phyloP scores from a whole-genome alignment of 2,888 invertebrate species.

The Laspeyria flexula region DNA sequence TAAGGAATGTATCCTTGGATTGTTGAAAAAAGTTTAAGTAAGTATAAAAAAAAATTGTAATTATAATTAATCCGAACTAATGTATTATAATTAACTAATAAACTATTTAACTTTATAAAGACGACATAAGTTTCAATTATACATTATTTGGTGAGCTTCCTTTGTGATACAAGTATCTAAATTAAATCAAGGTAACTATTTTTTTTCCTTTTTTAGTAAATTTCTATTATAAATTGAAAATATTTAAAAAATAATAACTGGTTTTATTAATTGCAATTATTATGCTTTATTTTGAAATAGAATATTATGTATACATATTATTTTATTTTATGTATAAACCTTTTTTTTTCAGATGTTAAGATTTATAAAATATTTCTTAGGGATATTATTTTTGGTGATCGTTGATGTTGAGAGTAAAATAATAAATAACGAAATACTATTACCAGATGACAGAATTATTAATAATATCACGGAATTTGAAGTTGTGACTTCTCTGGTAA shows the following conservation, averaged over 20 bases:
- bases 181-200: not conserved
- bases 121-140: not conserved
- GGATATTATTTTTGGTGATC: not conserved
- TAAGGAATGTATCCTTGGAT: too few relatives aligned
- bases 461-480: not conserved
- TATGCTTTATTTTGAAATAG: too few relatives aligned
- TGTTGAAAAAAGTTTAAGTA: too few relatives aligned
- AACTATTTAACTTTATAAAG: not conserved
- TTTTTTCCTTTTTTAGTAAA: not conserved
- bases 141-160: not conserved
- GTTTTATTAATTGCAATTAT: too few relatives aligned
- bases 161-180: not conserved
- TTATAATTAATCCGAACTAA: not conserved
- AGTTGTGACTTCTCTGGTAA: not conserved
- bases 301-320: too few relatives aligned
- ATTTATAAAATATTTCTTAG: not conserved
- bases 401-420: not conserved
- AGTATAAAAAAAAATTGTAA: too few relatives aligned
- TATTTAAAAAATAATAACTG: too few relatives aligned
- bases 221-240: too few relatives aligned
- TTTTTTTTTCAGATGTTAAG: constrained; percentile 11
- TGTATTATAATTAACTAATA: not conserved
- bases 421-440: not conserved
- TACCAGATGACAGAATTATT: not conserved
- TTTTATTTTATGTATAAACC: too few relatives aligned